Conservation (phyloP, 2,888 invertebrate genomes). For the Sinotaia quadrata region DNA sequence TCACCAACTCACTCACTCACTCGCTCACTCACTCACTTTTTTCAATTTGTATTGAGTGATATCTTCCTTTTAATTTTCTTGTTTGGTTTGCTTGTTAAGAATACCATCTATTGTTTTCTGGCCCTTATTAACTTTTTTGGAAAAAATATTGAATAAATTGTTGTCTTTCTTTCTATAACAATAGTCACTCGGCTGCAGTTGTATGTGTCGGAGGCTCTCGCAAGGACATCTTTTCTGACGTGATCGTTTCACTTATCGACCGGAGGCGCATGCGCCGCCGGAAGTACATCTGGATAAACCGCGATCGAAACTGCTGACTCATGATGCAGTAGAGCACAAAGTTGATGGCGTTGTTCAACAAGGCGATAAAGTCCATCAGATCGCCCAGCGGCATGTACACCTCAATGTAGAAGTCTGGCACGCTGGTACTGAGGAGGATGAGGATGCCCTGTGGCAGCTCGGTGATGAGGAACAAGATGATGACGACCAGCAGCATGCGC, state of each 20-base stretch:
- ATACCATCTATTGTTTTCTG: too few relatives aligned
- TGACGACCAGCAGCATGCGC: constrained; percentile 87
- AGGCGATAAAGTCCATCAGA: constrained; percentile 90
- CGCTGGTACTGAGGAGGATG: constrained; percentile 82
- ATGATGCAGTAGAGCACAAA: constrained; percentile 94
- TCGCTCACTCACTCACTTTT: background rate
- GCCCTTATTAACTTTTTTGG: too few relatives aligned
- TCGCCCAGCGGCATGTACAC: constrained; percentile 79
- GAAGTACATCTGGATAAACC: constrained; percentile 57
- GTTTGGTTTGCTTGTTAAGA: too few relatives aligned
- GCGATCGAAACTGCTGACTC: constrained; percentile 85
- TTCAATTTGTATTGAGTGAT: background rate
- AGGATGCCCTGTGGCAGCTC: constrained; percentile 87
- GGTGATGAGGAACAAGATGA: constrained; percentile 88
- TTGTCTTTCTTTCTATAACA: too few relatives aligned
- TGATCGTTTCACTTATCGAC: constrained; percentile 25
- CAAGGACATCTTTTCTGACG: constrained; percentile 30
- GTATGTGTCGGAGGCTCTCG: constrained; percentile 27
- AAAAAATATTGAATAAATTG: too few relatives aligned
- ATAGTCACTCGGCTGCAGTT: constrained; percentile 24
- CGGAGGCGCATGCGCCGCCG: constrained; percentile 26
- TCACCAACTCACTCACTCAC: background rate
- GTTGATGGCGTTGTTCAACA: constrained; percentile 92
- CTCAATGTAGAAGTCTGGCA: constrained; percentile 77
- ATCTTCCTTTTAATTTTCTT: too few relatives aligned